These are phyloP conservation scores for Oreotragus oreotragus DNA, from an alignment of 2,113 vertebrate species.

Conservation along the genomic window DNA sequence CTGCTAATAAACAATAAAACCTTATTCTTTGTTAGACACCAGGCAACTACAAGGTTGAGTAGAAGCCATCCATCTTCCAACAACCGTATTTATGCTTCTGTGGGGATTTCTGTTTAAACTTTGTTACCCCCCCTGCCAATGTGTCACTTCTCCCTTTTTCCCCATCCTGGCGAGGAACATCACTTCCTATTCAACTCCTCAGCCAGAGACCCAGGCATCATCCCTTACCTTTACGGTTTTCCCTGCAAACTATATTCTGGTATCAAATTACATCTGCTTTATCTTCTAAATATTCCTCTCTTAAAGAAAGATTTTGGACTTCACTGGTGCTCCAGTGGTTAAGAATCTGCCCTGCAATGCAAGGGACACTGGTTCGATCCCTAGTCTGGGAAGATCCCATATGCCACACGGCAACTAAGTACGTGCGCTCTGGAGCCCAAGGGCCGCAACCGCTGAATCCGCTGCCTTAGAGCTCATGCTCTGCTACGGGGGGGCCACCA, in stretches of 20 bases:
- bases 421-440: accelerated
- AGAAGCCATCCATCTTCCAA: not conserved
- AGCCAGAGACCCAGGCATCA: not conserved
- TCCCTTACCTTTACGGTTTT: not conserved
- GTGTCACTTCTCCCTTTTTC: not conserved
- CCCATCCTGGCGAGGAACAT: not conserved
- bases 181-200: not conserved
- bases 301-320: not conserved
- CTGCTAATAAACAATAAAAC: not conserved
- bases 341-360: not conserved
- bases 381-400: not conserved
- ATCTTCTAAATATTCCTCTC: not conserved
- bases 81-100: not conserved
- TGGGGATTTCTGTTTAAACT: not conserved
- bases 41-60: not conserved
- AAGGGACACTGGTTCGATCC: not conserved
- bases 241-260: not conserved
- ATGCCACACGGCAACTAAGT: not conserved
- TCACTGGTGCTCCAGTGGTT: not conserved
- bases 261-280: not conserved
- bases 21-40: not conserved
- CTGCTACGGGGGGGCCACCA: not conserved
- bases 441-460: not conserved
- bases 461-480: not conserved
- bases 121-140: not conserved